A percentile compares a stretch with the other conserved stretches of the same genome.
Evolutionary conservation across 2,888 invertebrate genomes (phyloP).

Genomic region (Carpatolechia fugitivella): DNA sequence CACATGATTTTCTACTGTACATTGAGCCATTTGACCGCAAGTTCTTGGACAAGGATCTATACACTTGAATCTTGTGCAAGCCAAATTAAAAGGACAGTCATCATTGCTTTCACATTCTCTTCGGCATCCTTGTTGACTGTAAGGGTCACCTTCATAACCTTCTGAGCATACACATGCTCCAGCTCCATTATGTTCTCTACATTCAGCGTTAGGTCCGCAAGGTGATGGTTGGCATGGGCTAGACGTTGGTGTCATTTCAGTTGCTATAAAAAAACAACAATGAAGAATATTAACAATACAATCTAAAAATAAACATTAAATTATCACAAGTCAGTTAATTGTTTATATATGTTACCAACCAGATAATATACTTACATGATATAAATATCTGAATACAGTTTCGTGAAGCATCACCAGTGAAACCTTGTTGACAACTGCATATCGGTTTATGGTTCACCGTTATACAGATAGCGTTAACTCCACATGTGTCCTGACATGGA

Average conservation of each 20-base stretch:
- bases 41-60: conserved; percentile 91
- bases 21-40: conserved; percentile 89
- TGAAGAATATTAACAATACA: neutral
- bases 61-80: conserved; percentile 91
- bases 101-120: conserved; percentile 89
- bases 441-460: conserved; percentile 91
- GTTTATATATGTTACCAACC: no score
- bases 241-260: conserved; percentile 81
- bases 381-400: conserved; percentile 81
- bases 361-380: conserved; percentile 63
- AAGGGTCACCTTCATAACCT: conserved; percentile 90
- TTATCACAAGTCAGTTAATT: neutral
- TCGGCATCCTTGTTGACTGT: conserved; percentile 84
- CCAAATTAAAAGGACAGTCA: conserved; percentile 85
- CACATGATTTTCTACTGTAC: conserved; percentile 87
- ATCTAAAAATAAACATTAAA: neutral
- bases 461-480: conserved; percentile 88
- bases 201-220: conserved; percentile 92
- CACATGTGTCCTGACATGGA: conserved; percentile 90
- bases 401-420: conserved; percentile 87
- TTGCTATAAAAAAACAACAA: conserved; percentile 57
- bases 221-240: conserved; percentile 91
- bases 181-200: conserved; percentile 88
- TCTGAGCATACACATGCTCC: conserved; percentile 91
- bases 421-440: conserved; percentile 90